Evolutionary conservation across 2,888 invertebrate species (phyloP), one percentile per base, ranked within the genome.

Genomic region (Prenolepis imparis): DNA sequence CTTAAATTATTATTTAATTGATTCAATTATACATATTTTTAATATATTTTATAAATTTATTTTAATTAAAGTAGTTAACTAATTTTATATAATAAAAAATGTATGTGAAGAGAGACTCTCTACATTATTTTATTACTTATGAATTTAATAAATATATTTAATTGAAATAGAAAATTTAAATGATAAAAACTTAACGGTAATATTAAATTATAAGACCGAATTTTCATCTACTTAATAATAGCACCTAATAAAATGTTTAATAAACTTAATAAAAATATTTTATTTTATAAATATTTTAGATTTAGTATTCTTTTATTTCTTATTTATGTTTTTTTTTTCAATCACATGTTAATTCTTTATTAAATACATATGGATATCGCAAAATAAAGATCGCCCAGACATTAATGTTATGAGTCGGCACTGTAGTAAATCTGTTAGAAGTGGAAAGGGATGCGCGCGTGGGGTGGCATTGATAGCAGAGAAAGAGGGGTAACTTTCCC

Each of bases 401-500:
- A 55, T n/a, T 39, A 24, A 15, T 15, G 0, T n/a, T 39, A 55
- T 52, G 61, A 81, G 82, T 48, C 88, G 64, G 55, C 81, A 41
- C 81, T 88, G 87, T 4, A 18, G 24, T 5, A 9, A 15, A 1
- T 59, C 24, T 24, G 57, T 28, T 78, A 63, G 84, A 67, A 77
- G 80, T 66, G 77, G 63, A 52, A 15, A 8, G 39, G 48, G 48
- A 52, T 8, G 41, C 12, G 39, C 12, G 39, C 21, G 68, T 28
- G 28, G 57, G 44, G 39, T 21, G 24, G 75, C 21, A 67, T 57
- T 52, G 73, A 18, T n/a, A 61, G 39, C n/a, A n/a, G 55, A 28
- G 24, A 11, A 44, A 41, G 63, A 75, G 83, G 89, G 87, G 77
- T 67, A 41, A 66, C 55, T 78, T 82, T 87, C 84, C 82, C 85